phyloP scores from a whole-genome alignment of 2,797 vertebrate species.

The Chiroxiphia lanceolata region DNA sequence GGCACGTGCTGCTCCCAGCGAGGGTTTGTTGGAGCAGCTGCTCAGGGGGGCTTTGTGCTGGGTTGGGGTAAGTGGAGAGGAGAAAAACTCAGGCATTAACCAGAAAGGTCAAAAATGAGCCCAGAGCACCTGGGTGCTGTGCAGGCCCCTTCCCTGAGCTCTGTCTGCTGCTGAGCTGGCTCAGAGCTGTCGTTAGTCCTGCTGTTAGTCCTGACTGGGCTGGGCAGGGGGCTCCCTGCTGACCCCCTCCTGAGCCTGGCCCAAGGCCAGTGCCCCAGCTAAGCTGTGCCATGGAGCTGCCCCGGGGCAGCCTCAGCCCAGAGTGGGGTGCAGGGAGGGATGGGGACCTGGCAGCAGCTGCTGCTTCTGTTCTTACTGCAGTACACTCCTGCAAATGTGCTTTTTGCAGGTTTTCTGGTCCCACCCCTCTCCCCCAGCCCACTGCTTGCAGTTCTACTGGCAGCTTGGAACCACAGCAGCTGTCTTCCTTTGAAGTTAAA shows the following conservation, averaged over 20 bases:
- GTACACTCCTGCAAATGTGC: neutral
- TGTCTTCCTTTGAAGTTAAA: neutral
- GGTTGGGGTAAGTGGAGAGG: neutral
- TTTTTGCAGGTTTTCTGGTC: neutral
- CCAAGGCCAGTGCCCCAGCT: neutral
- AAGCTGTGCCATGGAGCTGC: neutral
- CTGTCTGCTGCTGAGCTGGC: neutral
- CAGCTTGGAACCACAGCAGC: neutral
- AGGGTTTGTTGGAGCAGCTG: neutral
- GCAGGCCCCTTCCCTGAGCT: neutral
- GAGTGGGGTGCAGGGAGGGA: neutral
- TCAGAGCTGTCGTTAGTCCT: neutral
- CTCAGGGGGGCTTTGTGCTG: neutral
- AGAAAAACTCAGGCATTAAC: neutral
- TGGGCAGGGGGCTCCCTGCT: neutral
- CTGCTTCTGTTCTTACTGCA: neutral
- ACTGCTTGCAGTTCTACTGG: neutral
- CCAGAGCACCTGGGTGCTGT: neutral
- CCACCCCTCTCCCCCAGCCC: neutral
- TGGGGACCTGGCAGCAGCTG: rapidly evolving
- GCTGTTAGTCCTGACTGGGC: neutral
- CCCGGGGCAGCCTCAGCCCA: neutral
- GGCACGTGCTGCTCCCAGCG: rapidly evolving
- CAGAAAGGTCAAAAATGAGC: neutral
- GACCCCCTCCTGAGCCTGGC: neutral